Evolutionary conservation across 2,797 vertebrate species (phyloP).

Genomic region (Pangasius mekongensis): DNA sequence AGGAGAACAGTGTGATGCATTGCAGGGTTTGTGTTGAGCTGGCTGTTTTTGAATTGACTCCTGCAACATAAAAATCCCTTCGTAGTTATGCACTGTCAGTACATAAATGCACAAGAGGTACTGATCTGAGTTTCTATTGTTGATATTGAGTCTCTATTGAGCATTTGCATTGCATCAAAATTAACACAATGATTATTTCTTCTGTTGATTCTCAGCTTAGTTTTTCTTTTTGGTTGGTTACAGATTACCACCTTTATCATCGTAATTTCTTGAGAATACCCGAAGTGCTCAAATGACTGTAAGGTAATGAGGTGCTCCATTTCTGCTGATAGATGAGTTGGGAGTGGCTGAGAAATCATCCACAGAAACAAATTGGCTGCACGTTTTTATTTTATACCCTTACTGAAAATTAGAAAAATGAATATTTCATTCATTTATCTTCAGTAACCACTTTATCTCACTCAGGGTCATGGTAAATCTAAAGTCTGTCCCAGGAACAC

Average conservation of each 20-base stretch:
- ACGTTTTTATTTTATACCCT: not conserved
- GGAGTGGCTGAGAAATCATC: not conserved
- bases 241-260: not conserved
- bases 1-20: conserved; percentile 50
- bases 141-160: not conserved
- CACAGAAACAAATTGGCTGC: not conserved
- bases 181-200: not conserved
- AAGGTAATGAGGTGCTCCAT: too few relatives aligned
- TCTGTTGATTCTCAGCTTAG: not conserved
- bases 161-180: not conserved
- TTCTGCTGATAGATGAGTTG: too few relatives aligned
- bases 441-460: not conserved
- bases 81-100: not conserved
- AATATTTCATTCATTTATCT: not conserved
- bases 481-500: not conserved
- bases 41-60: conserved; percentile 14
- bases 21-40: conserved; percentile 24
- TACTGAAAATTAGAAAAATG: not conserved
- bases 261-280: not conserved
- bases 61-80: conserved; percentile 21
- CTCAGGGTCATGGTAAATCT: not conserved
- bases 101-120: not conserved
- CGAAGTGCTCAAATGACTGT: not conserved
- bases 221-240: not conserved
- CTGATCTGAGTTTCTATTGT: not conserved